Evolutionary conservation across 92 coral and sea anemone genomes (phyloP), one percentile per base, ranked within the genome.

Genomic region (Diadumene lineata): DNA sequence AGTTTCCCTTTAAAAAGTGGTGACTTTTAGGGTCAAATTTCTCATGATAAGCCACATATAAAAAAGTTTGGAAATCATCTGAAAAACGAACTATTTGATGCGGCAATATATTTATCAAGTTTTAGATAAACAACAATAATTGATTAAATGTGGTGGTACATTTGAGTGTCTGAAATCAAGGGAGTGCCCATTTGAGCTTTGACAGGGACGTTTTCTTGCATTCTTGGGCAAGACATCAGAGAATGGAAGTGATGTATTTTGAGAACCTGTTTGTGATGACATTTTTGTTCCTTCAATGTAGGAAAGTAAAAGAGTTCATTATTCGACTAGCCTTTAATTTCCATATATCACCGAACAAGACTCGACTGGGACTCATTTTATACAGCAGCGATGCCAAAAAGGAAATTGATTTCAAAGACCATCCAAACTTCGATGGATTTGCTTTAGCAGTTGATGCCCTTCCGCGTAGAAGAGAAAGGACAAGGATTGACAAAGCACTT

Each of bases 401-500:
- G 15, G 69, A 74, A 28, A 74, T 74, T 38, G 70, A 74, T 58
- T 81, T 88, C 48, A 75, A 55, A 0, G 93, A 88, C 34, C 67
- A 73, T 43, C 33, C 44, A 17, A 64, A 88, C 15, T 65, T 69
- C 23, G 23, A 65, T 60, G 70, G 73, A 28, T 76, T 80, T 34
- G 62, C 69, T 43, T 58, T 31, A 18, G 96, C 93, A 0, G 90
- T 93, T 25, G 86, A 65, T 27, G 77, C 38, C 28, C 82, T 81
- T 29, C 88, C 64, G 3, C 90, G 82, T 73, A 78, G 79, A 86
- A 81, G 82, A 56, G 87, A 82, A 25, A 56, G 38, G 34, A 79
- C 94, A 22, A 79, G 94, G 33, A 86, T 89, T 30, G 96, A 86
- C 70, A 71, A 64, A 62, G 96, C 93, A 0, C 82, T 93, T 29